Percentiles rank a stretch among this genome's conserved stretches.
phyloP scores from a whole-genome alignment of 2,113 vertebrate species.

The Dromiciops gliroides region DNA sequence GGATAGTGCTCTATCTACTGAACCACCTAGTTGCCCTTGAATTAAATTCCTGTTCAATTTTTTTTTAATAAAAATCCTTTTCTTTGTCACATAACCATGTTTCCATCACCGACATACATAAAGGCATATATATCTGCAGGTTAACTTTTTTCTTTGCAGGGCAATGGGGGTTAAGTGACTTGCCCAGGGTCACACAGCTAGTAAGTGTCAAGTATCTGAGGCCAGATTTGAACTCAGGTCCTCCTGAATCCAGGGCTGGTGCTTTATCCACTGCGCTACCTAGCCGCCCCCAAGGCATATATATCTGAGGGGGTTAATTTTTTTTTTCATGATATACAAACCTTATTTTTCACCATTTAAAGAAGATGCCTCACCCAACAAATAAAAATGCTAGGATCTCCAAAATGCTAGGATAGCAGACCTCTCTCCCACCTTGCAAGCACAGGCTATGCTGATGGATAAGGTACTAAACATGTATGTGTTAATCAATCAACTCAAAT shows the following conservation, averaged over 20 bases:
- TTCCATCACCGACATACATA: not conserved
- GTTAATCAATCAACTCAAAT: not conserved
- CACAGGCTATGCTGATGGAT: not conserved
- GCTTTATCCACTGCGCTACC: too few species aligned
- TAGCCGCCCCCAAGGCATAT: too few species aligned
- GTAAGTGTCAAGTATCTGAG: too few species aligned
- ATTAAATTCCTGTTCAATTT: not conserved
- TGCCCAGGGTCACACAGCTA: too few species aligned
- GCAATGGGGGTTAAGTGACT: too few species aligned
- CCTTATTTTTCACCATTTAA: constrained; percentile 17
- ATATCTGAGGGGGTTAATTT: too few species aligned
- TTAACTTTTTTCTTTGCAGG: too few species aligned
- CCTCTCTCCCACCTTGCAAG: not conserved
- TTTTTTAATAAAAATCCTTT: not conserved
- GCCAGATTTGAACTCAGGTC: too few species aligned
- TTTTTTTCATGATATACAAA: not conserved
- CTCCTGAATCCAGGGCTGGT: too few species aligned
- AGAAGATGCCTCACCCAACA: not conserved
- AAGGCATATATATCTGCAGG: too few species aligned
- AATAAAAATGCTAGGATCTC: not conserved
- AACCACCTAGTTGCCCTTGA: not conserved
- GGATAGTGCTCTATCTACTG: not conserved
- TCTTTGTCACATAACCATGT: not conserved
- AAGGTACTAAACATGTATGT: not conserved
- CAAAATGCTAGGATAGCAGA: constrained; percentile 16